These are phyloP conservation scores for Gonatopus flavifemur DNA, from an alignment of 1,140 invertebrate species.

Conservation along the genomic window DNA sequence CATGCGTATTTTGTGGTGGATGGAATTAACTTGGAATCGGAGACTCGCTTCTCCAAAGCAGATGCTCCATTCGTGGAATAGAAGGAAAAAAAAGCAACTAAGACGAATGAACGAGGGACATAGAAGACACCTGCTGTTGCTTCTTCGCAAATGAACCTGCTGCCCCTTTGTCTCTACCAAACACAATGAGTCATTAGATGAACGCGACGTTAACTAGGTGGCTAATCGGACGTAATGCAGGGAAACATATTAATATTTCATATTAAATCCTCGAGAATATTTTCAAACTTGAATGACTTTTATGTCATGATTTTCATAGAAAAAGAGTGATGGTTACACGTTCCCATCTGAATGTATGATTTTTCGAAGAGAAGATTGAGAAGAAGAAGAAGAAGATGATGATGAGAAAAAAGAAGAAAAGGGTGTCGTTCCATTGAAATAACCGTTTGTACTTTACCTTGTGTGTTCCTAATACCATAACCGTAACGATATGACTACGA, in stretches of 20 bases:
- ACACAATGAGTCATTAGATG: conserved; percentile 39
- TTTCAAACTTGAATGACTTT: too few relatives aligned
- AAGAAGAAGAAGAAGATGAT: conserved; percentile 19
- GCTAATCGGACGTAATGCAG: conserved; percentile 31
- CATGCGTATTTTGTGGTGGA: conserved; percentile 15
- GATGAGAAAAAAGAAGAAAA: too few relatives aligned
- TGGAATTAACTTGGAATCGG: conserved; percentile 22
- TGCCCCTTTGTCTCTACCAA: too few relatives aligned
- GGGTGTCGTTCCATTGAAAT: conserved; percentile 45
- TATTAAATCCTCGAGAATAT: conserved; percentile 12
- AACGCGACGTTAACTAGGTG: conserved; percentile 26
- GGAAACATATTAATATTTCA: conserved; percentile 22
- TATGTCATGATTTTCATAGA: too few relatives aligned
- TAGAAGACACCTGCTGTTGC: conserved; percentile 35
- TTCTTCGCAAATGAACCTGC: conserved; percentile 38
- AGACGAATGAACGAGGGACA: neutral
- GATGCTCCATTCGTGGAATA: conserved; percentile 18
- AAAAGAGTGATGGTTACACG: too few relatives aligned
- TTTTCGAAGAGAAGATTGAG: conserved; percentile 19
- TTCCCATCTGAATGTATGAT: neutral
- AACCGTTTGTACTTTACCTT: conserved; percentile 48
- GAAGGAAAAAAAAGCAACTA: neutral
- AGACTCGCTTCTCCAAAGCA: conserved; percentile 20
- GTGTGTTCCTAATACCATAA: conserved; percentile 48
- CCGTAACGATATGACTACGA: conserved; percentile 42